Conservation (phyloP, 2,797 vertebrate genomes). For the Darevskia nairensis region DNA sequence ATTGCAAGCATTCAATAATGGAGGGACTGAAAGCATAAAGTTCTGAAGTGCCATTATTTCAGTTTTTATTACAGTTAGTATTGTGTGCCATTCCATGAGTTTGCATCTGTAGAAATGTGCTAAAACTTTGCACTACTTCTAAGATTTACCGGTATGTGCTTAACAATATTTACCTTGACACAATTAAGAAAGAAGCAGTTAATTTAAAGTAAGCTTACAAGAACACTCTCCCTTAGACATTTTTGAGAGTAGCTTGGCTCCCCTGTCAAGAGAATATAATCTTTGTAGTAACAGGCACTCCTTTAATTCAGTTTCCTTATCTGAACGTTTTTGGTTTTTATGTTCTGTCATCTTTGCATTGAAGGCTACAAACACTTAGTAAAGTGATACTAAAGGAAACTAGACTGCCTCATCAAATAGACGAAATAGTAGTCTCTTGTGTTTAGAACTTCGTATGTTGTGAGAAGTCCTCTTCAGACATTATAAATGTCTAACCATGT, state of each 20-base stretch:
- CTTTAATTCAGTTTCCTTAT: conserved; percentile 28
- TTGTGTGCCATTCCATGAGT: neutral
- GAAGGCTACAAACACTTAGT: neutral
- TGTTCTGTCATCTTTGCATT: conserved; percentile 24
- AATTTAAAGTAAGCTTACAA: conserved; percentile 22
- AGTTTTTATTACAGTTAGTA: neutral
- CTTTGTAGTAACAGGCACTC: neutral
- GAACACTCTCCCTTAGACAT: neutral
- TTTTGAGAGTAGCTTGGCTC: conserved; percentile 33
- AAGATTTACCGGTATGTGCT: conserved; percentile 25
- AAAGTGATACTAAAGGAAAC: rapidly evolving
- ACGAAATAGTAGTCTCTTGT: neutral
- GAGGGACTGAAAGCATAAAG: neutral
- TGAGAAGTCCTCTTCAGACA: no score
- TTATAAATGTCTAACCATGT: no score
- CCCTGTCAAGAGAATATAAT: conserved; percentile 18
- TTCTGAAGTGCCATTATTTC: neutral
- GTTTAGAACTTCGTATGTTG: neutral
- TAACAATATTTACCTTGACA: neutral
- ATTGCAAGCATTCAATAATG: neutral
- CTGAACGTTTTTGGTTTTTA: neutral
- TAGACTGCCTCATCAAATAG: neutral
- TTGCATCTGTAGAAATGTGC: conserved; percentile 19
- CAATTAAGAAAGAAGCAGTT: conserved; percentile 27
- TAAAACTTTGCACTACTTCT: conserved; percentile 26